Evolutionary conservation across 2,113 vertebrate species (phyloP).

Genomic region (Tachuris rubrigastra): DNA sequence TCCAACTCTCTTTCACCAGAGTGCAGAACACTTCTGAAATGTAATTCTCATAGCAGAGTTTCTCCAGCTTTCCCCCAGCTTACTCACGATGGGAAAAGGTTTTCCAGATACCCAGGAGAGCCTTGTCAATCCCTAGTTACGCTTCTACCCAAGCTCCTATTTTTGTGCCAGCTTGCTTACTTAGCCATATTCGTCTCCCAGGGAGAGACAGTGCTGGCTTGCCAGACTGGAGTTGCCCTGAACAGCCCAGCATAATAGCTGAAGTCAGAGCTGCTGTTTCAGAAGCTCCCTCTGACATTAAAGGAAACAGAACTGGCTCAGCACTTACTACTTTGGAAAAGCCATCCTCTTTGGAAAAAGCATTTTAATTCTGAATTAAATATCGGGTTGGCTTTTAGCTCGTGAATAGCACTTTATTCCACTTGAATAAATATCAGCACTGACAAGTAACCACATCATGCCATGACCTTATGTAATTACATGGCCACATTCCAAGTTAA

Average conservation of each 20-base stretch:
- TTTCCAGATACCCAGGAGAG: neutral
- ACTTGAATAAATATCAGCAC: constrained; percentile 6
- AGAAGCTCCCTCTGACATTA: constrained; percentile 2
- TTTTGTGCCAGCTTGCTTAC: neutral
- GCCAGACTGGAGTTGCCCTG: neutral
- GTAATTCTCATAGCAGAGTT: neutral
- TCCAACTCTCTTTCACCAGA: neutral
- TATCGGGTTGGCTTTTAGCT: constrained; percentile 50
- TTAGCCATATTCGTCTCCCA: neutral
- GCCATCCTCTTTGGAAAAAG: constrained; percentile 9
- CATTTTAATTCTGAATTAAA: constrained; percentile 59
- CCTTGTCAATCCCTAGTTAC: neutral
- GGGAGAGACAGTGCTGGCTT: neutral
- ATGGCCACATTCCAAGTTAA: neutral
- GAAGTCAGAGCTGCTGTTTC: neutral
- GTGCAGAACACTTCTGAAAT: neutral
- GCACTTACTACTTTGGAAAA: constrained; percentile 1
- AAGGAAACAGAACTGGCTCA: neutral
- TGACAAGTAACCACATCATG: constrained; percentile 4
- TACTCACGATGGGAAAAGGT: neutral
- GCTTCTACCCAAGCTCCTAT: neutral
- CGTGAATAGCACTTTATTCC: constrained; percentile 40
- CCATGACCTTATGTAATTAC: neutral
- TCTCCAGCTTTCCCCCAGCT: neutral
- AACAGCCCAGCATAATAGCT: neutral